Evolutionary conservation across 2,888 invertebrate genomes (phyloP), one percentile per base, ranked within the genome.

Genomic region (Aquatica leii): DNA sequence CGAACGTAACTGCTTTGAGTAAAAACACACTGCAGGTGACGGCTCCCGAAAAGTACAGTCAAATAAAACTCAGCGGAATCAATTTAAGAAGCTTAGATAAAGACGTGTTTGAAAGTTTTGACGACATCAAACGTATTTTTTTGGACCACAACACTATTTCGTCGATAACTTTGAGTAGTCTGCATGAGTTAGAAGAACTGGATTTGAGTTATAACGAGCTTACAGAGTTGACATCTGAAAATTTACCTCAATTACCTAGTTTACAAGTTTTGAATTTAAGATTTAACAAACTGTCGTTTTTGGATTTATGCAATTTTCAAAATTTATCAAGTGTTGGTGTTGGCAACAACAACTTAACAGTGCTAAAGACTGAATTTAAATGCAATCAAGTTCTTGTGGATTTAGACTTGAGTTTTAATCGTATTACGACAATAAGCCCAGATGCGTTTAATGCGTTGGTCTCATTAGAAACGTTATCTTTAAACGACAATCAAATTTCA

Each of bases 401-500:
- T 18, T 50, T 63, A 17, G 50, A 59, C 41, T 63, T 63, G 15
- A 49, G 14, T 14, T 63, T 49, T 35, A 63, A 63, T 50, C 48
- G 20, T 9, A 43, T 63, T 12, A 18, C 14, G 3, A 15, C 31
- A 12, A 48, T 63, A 6, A 24, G 31, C 2, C 1, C 11, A 11
- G 34, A 34, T 1, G 14, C 58, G 6, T 56, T 62, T 37, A 4
- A 20, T 2, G 14, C 35, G 4, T 40, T 62, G 15, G 6, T 73
- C 20, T 79, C 74, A 40, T 71, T 84, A 34, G 78, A 80, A 59
- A 75, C 79, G 8, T 67, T 83, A 12, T 80, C 77, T 37, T 52
- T 83, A 66, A 77, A 78, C 59, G 69, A 73, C 56, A 82, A 82
- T 68, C 71, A 71, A 43, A 77, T 83, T 66, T 76, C 74, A 50